Evolutionary conservation across 2,113 vertebrate species (phyloP), one percentile per base, ranked within the genome.

Genomic region (Burhinus oedicnemus): DNA sequence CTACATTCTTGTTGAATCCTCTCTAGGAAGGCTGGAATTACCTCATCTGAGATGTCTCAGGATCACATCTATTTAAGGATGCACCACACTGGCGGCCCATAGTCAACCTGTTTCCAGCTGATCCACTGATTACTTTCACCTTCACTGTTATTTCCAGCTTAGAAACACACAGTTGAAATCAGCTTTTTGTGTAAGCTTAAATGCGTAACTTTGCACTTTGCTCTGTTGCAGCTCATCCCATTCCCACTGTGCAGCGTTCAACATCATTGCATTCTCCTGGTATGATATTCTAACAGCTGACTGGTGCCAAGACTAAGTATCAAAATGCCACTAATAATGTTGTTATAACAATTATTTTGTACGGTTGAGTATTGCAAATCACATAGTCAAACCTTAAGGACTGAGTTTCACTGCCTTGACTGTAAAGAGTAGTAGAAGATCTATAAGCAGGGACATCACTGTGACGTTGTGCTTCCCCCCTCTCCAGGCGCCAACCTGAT

Each of bases 81-180:
- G 52, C 38, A 62, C 30, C 55, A 51, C 27, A 30, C 92, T 76
- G 82, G 65, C 62, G 44, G 70, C n/a, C 55, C 38, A 19, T 8
- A 75, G 29, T 66, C 26, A 82, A 51, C 47, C 23, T 83, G 40
- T 72, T 93, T 93, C 88, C 92, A 95, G 89, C 90, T 88, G 88
- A 83, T 93, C 27, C 83, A 69, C 34, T 92, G 92, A 95, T 93
- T 93, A 25, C 54, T 80, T 80, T 93, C 30, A 54, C 47, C 14
- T 7, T 27, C 44, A 52, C n/a, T 92, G 34, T 80, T 93, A 88
- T 83, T 92, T 90, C 38, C 49, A 88, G 20, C 2, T 93, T 90
- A 72, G 60, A 93, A 95, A 66, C 49, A 89, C 81, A 27, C 21
- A 79, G 79, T 3, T 88, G 57, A 77, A 85, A 76, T 54, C 70